A percentile compares a stretch with the other conserved stretches of the same genome.
Evolutionary conservation across 2,113 vertebrate species (phyloP).

Genomic region (Pelmatolapia mariae): DNA sequence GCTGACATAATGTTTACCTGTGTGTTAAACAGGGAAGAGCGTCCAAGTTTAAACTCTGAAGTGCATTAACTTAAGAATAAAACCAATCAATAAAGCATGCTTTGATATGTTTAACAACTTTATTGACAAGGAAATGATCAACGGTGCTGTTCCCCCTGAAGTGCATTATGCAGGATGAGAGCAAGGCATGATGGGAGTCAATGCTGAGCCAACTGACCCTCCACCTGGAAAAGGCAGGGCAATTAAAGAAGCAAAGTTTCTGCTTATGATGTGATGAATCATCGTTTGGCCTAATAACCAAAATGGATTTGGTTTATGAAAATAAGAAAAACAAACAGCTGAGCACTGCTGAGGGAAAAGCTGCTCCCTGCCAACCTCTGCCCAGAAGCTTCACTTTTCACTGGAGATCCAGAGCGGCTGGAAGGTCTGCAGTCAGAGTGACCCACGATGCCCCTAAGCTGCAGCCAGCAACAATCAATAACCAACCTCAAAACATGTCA

Average conservation of each 20-base stretch:
- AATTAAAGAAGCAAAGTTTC: constrained; percentile 13
- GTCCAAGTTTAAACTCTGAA: background rate
- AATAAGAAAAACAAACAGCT: constrained; percentile 34
- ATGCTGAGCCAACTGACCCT: background rate
- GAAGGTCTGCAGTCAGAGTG: background rate
- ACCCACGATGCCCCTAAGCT: background rate
- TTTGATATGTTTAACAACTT: constrained; percentile 11
- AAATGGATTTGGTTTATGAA: background rate
- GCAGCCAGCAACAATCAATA: constrained; percentile 58
- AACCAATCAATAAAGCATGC: constrained; percentile 1
- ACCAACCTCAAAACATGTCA: constrained; percentile 35
- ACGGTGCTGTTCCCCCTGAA: background rate
- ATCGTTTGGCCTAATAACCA: constrained; percentile 12
- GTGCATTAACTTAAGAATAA: background rate
- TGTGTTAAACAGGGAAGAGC: background rate
- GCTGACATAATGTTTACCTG: constrained; percentile 13
- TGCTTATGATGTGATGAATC: constrained; percentile 30
- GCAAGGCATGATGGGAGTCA: background rate
- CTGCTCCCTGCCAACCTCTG: background rate
- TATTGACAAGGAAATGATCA: constrained; percentile 34
- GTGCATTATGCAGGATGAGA: constrained; percentile 31
- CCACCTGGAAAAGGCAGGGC: background rate
- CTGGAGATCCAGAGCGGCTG: background rate
- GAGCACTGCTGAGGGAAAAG: background rate
- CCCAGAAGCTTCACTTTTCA: background rate